phyloP scores from a whole-genome alignment of 2,113 vertebrate genomes.

The Proteles cristata region DNA sequence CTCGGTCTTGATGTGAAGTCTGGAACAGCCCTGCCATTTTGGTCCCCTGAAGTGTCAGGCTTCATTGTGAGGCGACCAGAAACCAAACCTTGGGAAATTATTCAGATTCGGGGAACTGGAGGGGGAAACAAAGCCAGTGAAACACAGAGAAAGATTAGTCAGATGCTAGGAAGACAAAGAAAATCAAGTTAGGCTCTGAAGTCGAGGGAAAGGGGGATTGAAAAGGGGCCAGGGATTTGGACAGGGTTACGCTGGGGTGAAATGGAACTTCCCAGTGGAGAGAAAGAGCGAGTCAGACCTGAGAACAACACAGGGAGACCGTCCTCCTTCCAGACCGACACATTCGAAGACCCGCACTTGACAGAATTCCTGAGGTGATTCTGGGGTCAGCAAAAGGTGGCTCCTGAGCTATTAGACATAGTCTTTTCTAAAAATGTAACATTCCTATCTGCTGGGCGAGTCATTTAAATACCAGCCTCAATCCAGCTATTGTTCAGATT shows the following conservation, averaged over 20 bases:
- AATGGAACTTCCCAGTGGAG: neutral
- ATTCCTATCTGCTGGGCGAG: neutral
- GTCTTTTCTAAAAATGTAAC: slow-evolving; percentile 3
- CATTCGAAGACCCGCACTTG: neutral
- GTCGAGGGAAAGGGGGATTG: neutral
- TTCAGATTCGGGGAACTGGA: neutral
- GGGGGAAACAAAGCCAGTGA: neutral
- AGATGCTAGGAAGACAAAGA: neutral
- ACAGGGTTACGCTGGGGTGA: too few species aligned
- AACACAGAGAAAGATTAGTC: neutral
- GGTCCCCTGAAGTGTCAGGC: neutral
- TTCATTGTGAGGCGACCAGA: neutral
- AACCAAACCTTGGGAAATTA: neutral
- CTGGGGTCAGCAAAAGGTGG: slow-evolving; percentile 2
- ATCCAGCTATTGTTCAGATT: slow-evolving; percentile 42
- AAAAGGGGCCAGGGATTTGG: neutral
- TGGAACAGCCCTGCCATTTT: neutral
- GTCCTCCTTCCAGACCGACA: neutral
- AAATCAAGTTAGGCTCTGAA: neutral
- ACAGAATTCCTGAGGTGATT: neutral
- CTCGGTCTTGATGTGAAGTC: neutral
- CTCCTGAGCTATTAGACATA: slow-evolving; percentile 45
- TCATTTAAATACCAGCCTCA: neutral
- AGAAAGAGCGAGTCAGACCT: neutral
- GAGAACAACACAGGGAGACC: neutral